Evolutionary conservation across 2,797 vertebrate genomes (phyloP), one percentile per base, ranked within the genome.

Genomic region (Schizothorax lantsangensis): DNA sequence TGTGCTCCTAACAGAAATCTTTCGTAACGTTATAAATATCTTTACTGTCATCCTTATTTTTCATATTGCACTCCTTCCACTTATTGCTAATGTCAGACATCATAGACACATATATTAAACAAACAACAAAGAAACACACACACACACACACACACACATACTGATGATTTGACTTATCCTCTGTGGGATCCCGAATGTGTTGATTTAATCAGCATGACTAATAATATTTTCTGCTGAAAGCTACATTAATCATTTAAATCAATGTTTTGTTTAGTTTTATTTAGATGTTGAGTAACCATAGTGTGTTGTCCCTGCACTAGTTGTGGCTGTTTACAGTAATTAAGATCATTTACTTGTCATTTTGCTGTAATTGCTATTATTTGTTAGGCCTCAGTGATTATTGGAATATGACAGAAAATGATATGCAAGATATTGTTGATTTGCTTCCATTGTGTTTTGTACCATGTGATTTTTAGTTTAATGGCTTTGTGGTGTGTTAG

Each of bases 401-500:
- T 15, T 9, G 33, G 8, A 72, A 72, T 72, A 80, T 71, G n/a
- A 57, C 45, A 54, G 30, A 52, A 80, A 72, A 59, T 33, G 0
- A 71, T 45, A 30, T 21, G 2, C 4, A 66, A 26, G 47, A 71
- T 40, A 54, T 17, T 26, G 47, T 15, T 47, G 59, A 33, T 80
- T 72, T 54, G 23, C 47, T 54, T 82, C 47, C 0, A 0, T 30
- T 36, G 30, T 33, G 23, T 81, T 66, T 82, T 38, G 14, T 2
- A 10, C 47, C 30, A 36, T 36, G 19, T 14, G 12, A 14, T 43
- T 38, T 71, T 74, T 64, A 73, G 47, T 81, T 84, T 77, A 89
- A 84, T 88, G 82, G 88, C 90, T 89, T 86, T 88, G 66, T 85
- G 73, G 77, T 83, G 71, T 86, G 79, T 89, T 85, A 81, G 72